Evolutionary conservation across 2,888 invertebrate genomes (phyloP).

Genomic region (Euproctis similis): DNA sequence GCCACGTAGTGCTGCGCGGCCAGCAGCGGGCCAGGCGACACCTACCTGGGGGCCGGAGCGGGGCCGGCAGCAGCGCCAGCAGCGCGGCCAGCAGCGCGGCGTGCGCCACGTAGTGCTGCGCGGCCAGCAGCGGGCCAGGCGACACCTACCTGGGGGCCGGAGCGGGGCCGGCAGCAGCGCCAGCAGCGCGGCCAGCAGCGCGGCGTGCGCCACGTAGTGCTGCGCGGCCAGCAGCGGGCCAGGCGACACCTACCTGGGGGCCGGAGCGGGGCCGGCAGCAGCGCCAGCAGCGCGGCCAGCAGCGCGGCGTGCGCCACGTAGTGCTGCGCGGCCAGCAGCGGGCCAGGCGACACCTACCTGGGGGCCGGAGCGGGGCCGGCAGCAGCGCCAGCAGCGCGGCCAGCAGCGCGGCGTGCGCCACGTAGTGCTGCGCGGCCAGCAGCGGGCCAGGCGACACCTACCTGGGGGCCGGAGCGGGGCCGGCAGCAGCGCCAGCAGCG

Average conservation of each 20-base stretch:
- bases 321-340: conserved; percentile 44
- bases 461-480: conserved; percentile 23
- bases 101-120: conserved; percentile 33
- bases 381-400: conserved; percentile 70
- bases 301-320: conserved; percentile 39
- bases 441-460: conserved; percentile 9
- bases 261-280: conserved; percentile 20
- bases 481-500: conserved; percentile 25
- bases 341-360: no score
- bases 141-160: no score
- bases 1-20: no score
- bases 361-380: no score
- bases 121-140: conserved; percentile 47
- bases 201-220: no score
- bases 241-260: conserved; percentile 30
- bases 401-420: conserved; percentile 49
- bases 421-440: conserved; percentile 23
- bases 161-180: no score
- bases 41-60: conserved; percentile 27
- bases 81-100: conserved; percentile 38
- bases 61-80: conserved; percentile 20
- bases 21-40: no score
- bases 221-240: no score
- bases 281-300: conserved; percentile 28
- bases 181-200: no score